These are phyloP conservation scores for Nixonia krombeini DNA, from an alignment of 1,140 invertebrate species.

Conservation along the genomic window DNA sequence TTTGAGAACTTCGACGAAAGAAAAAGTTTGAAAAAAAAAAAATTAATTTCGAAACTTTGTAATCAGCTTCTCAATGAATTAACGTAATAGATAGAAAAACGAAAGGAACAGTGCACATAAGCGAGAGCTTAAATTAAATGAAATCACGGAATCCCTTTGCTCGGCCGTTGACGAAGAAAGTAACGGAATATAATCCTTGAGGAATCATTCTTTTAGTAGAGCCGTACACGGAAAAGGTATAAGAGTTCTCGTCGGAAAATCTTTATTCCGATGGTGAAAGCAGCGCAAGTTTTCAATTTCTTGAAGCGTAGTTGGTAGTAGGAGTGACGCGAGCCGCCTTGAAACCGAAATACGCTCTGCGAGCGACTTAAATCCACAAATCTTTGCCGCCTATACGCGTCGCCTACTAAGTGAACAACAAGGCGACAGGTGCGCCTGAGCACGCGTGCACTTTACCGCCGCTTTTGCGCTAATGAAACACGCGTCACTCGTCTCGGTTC, in stretches of 20 bases:
- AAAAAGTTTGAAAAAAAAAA: too few species aligned
- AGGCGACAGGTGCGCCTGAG: not conserved
- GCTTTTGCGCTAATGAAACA: conserved; percentile 25
- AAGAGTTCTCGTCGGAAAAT: conserved; percentile 15
- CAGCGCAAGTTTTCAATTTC: conserved; percentile 40
- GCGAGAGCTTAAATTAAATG: too few species aligned
- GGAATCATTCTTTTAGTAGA: conserved; percentile 9
- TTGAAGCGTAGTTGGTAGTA: conserved; percentile 25
- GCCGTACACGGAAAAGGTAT: not conserved
- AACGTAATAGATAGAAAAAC: too few species aligned
- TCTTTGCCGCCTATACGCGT: conserved; percentile 27
- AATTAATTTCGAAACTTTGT: too few species aligned
- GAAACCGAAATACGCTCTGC: conserved; percentile 9
- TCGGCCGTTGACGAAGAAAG: too few species aligned
- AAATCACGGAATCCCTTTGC: too few species aligned
- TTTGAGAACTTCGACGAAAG: too few species aligned
- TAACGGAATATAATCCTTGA: conserved; percentile 10
- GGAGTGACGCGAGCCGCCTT: conserved; percentile 18
- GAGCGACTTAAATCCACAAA: conserved; percentile 44
- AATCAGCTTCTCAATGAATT: too few species aligned
- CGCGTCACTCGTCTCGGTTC: not conserved
- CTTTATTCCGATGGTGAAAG: conserved; percentile 23
- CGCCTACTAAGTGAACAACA: conserved; percentile 32
- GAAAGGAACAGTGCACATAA: too few species aligned
- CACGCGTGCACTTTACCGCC: conserved; percentile 8